Conservation (phyloP, 2,113 vertebrate genomes). For the Micromys minutus region DNA sequence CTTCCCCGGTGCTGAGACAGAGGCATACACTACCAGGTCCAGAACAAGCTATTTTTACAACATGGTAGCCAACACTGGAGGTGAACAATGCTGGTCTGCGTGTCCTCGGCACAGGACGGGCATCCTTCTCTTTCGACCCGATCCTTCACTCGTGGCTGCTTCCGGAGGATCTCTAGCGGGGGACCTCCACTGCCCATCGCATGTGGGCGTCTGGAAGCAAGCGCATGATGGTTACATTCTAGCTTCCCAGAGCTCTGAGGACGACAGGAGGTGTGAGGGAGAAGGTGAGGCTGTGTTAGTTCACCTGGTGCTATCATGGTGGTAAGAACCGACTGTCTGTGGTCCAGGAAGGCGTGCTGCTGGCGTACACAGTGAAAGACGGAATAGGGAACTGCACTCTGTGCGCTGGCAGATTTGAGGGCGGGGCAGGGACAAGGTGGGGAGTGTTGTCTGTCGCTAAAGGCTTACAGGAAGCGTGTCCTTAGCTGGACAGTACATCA, state of each 20-base stretch:
- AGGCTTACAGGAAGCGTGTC: not conserved
- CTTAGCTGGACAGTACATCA: not conserved
- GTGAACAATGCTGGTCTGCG: not conserved
- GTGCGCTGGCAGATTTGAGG: not conserved
- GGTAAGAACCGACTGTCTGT: not conserved
- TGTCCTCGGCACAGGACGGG: not conserved
- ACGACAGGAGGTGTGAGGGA: not conserved
- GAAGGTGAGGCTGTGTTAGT: not conserved
- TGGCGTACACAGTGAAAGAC: not conserved
- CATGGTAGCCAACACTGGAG: not conserved
- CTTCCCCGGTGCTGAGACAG: not conserved
- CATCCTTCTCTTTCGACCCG: slow-evolving; percentile 8
- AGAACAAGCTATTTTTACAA: not conserved
- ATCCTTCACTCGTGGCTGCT: slow-evolving; percentile 8
- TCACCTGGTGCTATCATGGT: not conserved
- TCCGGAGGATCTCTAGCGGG: not conserved
- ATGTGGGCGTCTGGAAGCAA: not conserved
- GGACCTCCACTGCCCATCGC: not conserved
- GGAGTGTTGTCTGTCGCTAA: not conserved
- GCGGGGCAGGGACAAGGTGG: accelerated
- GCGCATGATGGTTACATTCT: too few relatives aligned
- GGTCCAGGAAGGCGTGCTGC: too few relatives aligned
- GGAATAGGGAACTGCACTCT: not conserved
- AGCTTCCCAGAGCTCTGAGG: not conserved
- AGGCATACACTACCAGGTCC: not conserved